Evolutionary conservation across 2,888 invertebrate species (phyloP), one percentile per base, ranked within the genome.

Genomic region (Silvanus unidentatus): DNA sequence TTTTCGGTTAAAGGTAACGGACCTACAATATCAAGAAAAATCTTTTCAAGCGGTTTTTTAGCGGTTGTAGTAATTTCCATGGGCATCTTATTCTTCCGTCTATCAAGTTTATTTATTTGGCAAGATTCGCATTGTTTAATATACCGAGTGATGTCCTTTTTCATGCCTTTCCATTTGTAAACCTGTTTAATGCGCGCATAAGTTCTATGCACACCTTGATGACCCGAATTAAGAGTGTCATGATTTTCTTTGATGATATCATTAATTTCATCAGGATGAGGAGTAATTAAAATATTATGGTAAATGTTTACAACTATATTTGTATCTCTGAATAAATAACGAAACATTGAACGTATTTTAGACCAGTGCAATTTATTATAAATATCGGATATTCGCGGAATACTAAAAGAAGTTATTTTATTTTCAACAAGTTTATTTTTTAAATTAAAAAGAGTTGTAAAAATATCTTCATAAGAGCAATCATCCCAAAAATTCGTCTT

Each of bases 21-120:
- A 30, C 60, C 60, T 8, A 59, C 54, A 16, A 62, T 51, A 43
- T 59, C 55, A 15, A 59, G 9, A 29, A 48, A 41, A 29, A 62
- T 28, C 40, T 49, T 54, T 49, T 63, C 55, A 42, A 59, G 55
- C n/a, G 59, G 52, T 14, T 28, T 16, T 6, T 5, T 8, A 13
- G 13, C 16, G 13, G 28, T 39, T 12, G 39, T 22, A 27, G 39
- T 39, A 6, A 39, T 39, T 39, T 22, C 28, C 39, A 39, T 39
- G 11, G 39, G 39, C 6, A 3, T 28, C 27, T 39, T 39, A 32
- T n/a, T 32, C 4, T 32, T 32, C n/a, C 10, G 4, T 3, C 3
- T 8, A 32, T 32, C 22, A 8, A 8, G 3, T 22, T 22, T 22
- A 5, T 3, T 5, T 22, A 5, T 22, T 32, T 32, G 32, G n/a